These are phyloP conservation scores for Rhinolophus ferrumequinum DNA, from an alignment of 2,113 vertebrate species.

Conservation along the genomic window DNA sequence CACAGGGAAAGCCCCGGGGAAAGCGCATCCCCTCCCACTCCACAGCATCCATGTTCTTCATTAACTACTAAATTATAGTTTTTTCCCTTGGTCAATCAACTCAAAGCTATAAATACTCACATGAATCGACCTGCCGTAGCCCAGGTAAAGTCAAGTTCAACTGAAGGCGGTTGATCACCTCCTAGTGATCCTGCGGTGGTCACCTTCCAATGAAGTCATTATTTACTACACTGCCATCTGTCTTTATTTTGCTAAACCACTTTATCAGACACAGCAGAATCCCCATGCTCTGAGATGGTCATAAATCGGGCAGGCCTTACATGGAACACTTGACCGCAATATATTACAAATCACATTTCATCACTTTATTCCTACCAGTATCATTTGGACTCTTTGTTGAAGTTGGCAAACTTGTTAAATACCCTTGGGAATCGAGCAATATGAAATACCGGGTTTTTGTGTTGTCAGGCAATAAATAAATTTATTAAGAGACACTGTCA, in stretches of 20 bases:
- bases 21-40: background rate
- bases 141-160: constrained; percentile 53
- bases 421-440: constrained; percentile 59
- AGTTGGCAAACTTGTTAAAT: constrained; percentile 61
- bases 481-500: constrained; percentile 66
- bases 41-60: constrained; percentile 17
- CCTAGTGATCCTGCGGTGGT: constrained; percentile 36
- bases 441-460: constrained; percentile 36
- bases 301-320: constrained; percentile 57
- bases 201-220: constrained; percentile 59
- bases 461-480: constrained; percentile 59
- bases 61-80: constrained; percentile 72
- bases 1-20: background rate
- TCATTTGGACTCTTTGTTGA: constrained; percentile 65
- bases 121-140: background rate
- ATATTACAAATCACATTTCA: constrained; percentile 20
- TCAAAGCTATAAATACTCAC: constrained; percentile 56
- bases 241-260: constrained; percentile 68
- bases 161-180: constrained; percentile 39
- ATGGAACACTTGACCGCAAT: background rate
- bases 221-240: constrained; percentile 66
- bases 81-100: constrained; percentile 57
- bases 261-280: constrained; percentile 52
- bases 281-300: constrained; percentile 18
- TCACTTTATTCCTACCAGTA: constrained; percentile 47